These are phyloP conservation scores for Kryptopterus vitreolus DNA, from an alignment of 2,797 vertebrate genomes.

Conservation along the genomic window DNA sequence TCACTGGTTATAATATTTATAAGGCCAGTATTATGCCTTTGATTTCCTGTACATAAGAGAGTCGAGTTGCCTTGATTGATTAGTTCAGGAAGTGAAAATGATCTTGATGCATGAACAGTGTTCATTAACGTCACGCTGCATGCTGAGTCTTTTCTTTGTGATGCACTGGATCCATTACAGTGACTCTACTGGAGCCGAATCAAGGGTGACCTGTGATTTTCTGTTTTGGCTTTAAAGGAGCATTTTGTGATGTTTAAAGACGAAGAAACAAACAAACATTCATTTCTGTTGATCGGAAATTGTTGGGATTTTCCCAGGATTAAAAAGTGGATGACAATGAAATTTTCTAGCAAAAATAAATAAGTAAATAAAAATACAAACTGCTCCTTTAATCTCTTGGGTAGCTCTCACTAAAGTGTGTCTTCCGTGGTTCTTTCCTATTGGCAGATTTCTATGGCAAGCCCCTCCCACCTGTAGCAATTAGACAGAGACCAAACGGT, in stretches of 20 bases:
- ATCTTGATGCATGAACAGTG: neutral
- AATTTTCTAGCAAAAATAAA: neutral
- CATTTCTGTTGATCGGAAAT: neutral
- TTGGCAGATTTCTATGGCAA: conserved; percentile 83
- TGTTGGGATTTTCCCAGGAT: no score
- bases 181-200: neutral
- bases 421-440: conserved; percentile 55
- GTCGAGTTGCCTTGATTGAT: neutral
- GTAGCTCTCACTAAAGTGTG: conserved; percentile 24
- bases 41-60: neutral
- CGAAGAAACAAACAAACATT: neutral
- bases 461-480: conserved; percentile 85
- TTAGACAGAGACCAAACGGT: conserved; percentile 85
- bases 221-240: neutral
- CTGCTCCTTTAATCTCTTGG: conserved; percentile 11
- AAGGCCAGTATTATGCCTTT: no score
- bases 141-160: neutral
- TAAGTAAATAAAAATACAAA: neutral
- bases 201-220: neutral
- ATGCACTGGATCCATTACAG: neutral
- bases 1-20: no score
- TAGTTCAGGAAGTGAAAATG: neutral
- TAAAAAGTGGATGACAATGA: neutral
- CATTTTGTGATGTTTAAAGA: neutral
- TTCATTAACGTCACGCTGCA: neutral